A percentile compares a stretch with the other conserved stretches of the same genome.
These are phyloP conservation scores for Epirrita christyi DNA, from an alignment of 2,888 invertebrate genomes.

Conservation along the genomic window DNA sequence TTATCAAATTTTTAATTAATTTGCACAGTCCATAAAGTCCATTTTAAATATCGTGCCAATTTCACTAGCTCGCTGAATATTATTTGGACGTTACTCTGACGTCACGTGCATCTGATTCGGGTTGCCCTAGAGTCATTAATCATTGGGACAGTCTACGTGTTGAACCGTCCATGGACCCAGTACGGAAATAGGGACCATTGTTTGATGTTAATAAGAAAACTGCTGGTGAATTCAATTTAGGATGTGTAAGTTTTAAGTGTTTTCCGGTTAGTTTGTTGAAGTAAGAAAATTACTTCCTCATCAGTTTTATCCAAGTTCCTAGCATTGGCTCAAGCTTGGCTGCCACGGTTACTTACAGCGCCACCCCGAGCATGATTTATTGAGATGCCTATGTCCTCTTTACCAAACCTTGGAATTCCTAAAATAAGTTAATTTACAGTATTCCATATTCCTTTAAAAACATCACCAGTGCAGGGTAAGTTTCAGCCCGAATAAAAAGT, in stretches of 20 bases:
- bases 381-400: too few species aligned
- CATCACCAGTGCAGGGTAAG: too few species aligned
- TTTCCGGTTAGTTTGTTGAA: too few species aligned
- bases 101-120: constrained; percentile 79
- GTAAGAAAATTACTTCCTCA: too few species aligned
- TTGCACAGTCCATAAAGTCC: background rate
- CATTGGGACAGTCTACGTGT: constrained; percentile 69
- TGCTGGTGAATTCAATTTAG: constrained; percentile 30
- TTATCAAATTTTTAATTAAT: background rate
- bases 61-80: constrained; percentile 46
- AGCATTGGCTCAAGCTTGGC: too few species aligned
- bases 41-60: background rate
- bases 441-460: too few species aligned
- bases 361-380: too few species aligned
- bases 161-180: constrained; percentile 48
- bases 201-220: constrained; percentile 37
- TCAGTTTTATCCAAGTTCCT: too few species aligned
- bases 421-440: too few species aligned
- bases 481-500: background rate
- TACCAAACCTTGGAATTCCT: too few species aligned
- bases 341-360: too few species aligned
- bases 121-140: constrained; percentile 65
- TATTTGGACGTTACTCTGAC: constrained; percentile 67
- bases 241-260: background rate
- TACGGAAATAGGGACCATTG: constrained; percentile 40